Conservation (phyloP, 2,113 vertebrate genomes). For the Lepus timidus region DNA sequence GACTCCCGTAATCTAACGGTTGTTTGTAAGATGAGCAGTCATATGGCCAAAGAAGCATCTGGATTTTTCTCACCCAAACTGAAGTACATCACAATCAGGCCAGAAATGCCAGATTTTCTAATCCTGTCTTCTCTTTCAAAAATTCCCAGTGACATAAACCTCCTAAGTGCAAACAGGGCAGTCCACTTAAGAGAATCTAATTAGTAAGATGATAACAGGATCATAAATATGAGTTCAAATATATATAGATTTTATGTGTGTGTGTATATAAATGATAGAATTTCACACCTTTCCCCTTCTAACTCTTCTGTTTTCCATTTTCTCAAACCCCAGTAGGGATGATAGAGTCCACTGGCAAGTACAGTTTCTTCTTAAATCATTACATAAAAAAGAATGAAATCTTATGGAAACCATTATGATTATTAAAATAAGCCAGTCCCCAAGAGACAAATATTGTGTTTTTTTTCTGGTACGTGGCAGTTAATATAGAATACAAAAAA, state of each 20-base stretch:
- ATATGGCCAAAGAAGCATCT: background rate
- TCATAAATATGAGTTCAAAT: background rate
- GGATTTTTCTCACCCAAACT: background rate
- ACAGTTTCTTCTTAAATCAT: conserved; percentile 15
- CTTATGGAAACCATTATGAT: no score
- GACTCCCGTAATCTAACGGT: background rate
- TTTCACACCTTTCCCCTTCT: no score
- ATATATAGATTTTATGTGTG: no score
- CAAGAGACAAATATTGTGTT: no score
- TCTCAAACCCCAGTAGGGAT: background rate
- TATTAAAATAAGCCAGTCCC: no score
- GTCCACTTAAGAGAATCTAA: conserved; percentile 9
- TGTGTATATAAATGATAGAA: no score
- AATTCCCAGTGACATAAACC: background rate
- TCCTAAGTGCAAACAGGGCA: background rate
- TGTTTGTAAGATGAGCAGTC: background rate
- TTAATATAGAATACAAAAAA: no score
- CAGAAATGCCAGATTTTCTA: background rate
- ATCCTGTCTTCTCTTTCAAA: background rate
- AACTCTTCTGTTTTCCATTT: background rate
- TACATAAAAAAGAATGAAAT: background rate
- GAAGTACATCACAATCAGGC: background rate
- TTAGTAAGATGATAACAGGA: background rate
- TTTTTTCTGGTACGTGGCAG: no score
- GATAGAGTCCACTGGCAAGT: background rate